Evolutionary conservation across 2,888 invertebrate genomes (phyloP).

Genomic region (Hedya salicella): DNA sequence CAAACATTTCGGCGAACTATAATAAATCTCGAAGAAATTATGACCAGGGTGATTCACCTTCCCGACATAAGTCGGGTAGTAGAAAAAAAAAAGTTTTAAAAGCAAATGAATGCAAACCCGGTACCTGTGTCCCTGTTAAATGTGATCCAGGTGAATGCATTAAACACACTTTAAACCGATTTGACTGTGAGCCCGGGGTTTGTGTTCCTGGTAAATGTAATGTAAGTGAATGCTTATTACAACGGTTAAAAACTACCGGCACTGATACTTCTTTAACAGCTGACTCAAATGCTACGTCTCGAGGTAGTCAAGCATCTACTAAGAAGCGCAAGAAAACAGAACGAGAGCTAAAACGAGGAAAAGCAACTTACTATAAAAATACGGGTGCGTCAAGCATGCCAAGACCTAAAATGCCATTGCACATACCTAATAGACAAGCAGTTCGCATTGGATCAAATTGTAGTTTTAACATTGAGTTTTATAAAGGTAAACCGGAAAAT

Average conservation of each 20-base stretch:
- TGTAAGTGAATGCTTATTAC: neutral
- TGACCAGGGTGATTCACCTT: neutral
- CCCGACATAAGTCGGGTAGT: too few species aligned
- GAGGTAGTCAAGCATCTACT: neutral
- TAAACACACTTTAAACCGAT: too few species aligned
- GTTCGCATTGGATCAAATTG: constrained; percentile 24
- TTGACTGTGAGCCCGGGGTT: neutral
- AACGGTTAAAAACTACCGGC: neutral
- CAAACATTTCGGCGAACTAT: too few species aligned
- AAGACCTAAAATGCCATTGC: neutral
- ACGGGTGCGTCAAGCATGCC: neutral
- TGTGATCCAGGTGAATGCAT: too few species aligned
- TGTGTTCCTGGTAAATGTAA: constrained; percentile 12
- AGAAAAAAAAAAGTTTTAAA: neutral
- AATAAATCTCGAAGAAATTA: too few species aligned
- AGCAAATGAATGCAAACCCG: neutral
- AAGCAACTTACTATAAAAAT: neutral
- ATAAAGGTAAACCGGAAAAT: neutral
- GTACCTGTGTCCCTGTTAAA: too few species aligned
- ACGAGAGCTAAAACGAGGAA: neutral
- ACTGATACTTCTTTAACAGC: neutral
- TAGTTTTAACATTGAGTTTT: constrained; percentile 22
- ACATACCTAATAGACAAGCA: neutral
- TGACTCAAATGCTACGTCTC: too few species aligned
- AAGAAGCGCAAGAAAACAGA: neutral